Conservation (phyloP, 2,888 invertebrate genomes). For the Stenchaetothrips biformis region DNA sequence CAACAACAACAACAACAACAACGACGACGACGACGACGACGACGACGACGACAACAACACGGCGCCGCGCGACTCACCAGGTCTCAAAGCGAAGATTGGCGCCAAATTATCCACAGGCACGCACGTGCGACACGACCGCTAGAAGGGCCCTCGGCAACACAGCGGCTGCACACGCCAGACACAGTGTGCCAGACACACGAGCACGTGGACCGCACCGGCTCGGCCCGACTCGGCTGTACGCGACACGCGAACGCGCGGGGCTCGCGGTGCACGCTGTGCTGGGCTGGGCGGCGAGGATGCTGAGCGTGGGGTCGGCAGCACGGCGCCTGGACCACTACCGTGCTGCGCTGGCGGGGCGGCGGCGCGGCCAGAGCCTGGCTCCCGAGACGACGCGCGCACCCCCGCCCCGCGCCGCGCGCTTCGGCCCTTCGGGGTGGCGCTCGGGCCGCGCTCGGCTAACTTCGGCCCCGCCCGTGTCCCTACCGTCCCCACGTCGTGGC, state of each 20-base stretch:
- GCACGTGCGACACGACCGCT: too few species aligned
- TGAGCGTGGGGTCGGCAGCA: not conserved
- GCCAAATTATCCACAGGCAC: too few species aligned
- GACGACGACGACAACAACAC: too few species aligned
- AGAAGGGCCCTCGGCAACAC: too few species aligned
- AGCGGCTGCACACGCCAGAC: too few species aligned
- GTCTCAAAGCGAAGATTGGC: too few species aligned
- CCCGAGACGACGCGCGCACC: not conserved
- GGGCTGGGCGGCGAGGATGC: not conserved
- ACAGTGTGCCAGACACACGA: too few species aligned
- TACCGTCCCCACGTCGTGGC: too few species aligned
- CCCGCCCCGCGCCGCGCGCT: not conserved
- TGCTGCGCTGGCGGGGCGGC: not conserved
- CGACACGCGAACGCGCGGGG: not conserved
- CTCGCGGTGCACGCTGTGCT: not conserved
- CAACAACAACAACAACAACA: too few species aligned
- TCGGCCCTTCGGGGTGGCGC: not conserved
- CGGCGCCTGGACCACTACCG: constrained; percentile 13
- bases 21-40: too few species aligned
- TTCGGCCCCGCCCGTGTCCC: not conserved
- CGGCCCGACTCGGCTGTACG: not conserved
- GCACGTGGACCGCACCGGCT: not conserved
- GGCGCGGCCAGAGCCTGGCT: not conserved
- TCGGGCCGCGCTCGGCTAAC: not conserved
- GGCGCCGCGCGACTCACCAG: too few species aligned